Conservation (phyloP, 2,888 invertebrate genomes). For the Leucophenga montana region DNA sequence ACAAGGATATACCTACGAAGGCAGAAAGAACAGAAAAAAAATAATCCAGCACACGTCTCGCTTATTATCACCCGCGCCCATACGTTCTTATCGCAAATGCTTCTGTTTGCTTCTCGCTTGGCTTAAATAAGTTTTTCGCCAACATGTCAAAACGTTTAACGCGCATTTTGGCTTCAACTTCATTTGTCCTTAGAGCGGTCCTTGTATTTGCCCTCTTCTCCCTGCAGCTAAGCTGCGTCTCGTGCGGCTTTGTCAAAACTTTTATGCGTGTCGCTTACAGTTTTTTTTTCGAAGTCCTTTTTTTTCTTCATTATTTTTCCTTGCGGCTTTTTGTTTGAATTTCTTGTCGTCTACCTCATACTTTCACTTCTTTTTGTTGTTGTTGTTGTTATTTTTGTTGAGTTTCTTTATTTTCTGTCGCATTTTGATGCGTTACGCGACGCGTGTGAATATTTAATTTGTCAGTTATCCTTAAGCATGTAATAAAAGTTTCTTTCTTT, state of each 20-base stretch:
- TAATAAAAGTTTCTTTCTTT: conserved; percentile 46
- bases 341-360: no score
- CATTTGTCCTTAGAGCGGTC: conserved; percentile 26
- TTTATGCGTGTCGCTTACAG: conserved; percentile 62
- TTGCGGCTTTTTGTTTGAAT: conserved; percentile 11
- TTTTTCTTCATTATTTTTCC: conserved; percentile 46
- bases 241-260: conserved; percentile 57
- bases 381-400: conserved; percentile 33
- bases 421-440: no score
- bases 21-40: conserved; percentile 39
- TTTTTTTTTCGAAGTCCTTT: conserved; percentile 36
- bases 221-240: background rate
- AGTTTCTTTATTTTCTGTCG: conserved; percentile 28
- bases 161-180: conserved; percentile 41
- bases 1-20: conserved; percentile 33
- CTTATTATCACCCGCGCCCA: conserved; percentile 1
- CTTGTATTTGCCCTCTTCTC: background rate
- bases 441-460: no score
- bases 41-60: conserved; percentile 35
- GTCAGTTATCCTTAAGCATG: conserved; percentile 51
- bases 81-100: background rate
- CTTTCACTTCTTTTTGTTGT: conserved; percentile 37
- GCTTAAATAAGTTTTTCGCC: conserved; percentile 57
- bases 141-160: conserved; percentile 65
- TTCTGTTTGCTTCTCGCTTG: conserved; percentile 17